Conservation (phyloP, 2,113 vertebrate genomes). For the Leucopsar rothschildi region DNA sequence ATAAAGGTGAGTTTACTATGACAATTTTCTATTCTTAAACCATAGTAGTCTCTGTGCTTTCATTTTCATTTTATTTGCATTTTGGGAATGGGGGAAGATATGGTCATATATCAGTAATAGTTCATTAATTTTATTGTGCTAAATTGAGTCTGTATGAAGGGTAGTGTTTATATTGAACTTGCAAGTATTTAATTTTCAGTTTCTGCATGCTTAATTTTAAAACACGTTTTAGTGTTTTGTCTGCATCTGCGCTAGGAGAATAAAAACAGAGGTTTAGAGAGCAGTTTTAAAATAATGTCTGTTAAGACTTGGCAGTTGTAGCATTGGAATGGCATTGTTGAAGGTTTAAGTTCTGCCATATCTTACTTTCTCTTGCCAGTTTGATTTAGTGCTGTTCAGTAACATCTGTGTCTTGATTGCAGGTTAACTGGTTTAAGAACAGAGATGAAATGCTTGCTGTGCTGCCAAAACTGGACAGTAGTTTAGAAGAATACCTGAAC, state of each 20-base stretch:
- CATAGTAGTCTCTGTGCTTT: background rate
- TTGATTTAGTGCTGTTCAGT: background rate
- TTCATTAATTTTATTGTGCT: background rate
- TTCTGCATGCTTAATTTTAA: background rate
- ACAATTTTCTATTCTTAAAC: background rate
- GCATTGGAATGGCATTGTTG: background rate
- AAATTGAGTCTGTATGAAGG: background rate
- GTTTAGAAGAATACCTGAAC: conserved; percentile 88
- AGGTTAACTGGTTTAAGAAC: conserved; percentile 99
- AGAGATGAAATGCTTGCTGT: conserved; percentile 94
- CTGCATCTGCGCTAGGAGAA: background rate
- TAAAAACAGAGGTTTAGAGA: background rate
- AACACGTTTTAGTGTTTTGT: background rate
- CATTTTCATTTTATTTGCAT: background rate
- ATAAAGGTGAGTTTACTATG: conserved; percentile 84
- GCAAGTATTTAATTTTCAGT: background rate
- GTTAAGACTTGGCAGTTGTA: background rate
- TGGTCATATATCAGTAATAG: background rate
- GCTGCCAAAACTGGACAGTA: conserved; percentile 89
- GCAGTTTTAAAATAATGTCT: background rate
- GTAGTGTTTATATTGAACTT: background rate
- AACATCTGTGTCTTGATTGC: background rate
- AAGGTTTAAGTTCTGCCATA: background rate
- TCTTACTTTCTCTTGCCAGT: background rate
- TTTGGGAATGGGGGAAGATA: background rate